Percentiles rank a stretch among this genome's conserved stretches.
Conservation (phyloP, 2,113 vertebrate species). For the Podocnemis expansa region DNA sequence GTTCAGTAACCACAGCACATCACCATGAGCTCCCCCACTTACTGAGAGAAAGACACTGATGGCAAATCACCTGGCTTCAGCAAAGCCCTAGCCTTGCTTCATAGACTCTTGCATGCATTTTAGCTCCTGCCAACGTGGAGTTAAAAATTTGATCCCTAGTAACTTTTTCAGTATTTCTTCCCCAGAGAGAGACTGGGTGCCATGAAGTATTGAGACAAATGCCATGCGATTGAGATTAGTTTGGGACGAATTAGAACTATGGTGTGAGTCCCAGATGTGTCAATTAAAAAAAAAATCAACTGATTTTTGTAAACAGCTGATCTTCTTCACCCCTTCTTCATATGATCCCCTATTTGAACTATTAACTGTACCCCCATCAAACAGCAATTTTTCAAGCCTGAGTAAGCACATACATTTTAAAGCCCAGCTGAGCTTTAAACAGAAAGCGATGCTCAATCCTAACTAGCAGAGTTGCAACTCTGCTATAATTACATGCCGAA, state of each 20-base stretch:
- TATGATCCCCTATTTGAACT: slow-evolving; percentile 46
- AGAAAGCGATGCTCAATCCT: slow-evolving; percentile 56
- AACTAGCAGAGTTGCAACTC: slow-evolving; percentile 55
- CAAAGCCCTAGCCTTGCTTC: neutral
- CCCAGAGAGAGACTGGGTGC: neutral
- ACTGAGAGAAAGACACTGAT: slow-evolving; percentile 20
- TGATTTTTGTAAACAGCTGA: slow-evolving; percentile 14
- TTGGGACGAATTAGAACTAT: slow-evolving; percentile 55
- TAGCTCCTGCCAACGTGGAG: neutral
- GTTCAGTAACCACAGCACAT: slow-evolving; percentile 31
- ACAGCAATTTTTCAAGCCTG: slow-evolving; percentile 42
- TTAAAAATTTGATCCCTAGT: slow-evolving; percentile 36
- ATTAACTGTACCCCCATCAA: neutral
- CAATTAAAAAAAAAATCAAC: neutral
- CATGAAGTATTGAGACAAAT: slow-evolving; percentile 25
- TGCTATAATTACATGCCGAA: slow-evolving; percentile 38
- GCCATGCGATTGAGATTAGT: slow-evolving; percentile 33
- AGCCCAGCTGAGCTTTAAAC: slow-evolving; percentile 68
- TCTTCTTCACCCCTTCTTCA: slow-evolving; percentile 47
- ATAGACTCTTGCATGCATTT: slow-evolving; percentile 38
- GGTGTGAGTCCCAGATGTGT: slow-evolving; percentile 27
- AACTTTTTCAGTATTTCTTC: slow-evolving; percentile 17
- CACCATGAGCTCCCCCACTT: slow-evolving; percentile 24
- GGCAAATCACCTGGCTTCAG: slow-evolving; percentile 41
- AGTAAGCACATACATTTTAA: slow-evolving; percentile 61